Conservation (phyloP, 1,140 invertebrate genomes). For the Pogonomyrmex californicus region DNA sequence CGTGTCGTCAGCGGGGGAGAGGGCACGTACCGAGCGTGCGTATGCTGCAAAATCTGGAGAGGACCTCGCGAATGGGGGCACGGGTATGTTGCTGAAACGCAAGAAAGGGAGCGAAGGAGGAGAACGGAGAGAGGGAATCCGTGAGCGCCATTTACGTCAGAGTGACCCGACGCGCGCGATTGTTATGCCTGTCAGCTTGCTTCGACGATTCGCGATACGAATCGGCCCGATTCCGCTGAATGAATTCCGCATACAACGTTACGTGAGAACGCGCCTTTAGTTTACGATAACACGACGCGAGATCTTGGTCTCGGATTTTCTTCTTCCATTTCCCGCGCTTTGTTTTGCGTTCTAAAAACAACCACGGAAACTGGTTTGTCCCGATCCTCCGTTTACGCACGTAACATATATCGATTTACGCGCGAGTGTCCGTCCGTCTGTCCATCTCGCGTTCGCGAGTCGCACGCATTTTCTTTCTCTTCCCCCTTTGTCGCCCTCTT, state of each 20-base stretch:
- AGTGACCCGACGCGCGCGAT: background rate
- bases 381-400: slow-evolving; percentile 69
- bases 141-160: background rate
- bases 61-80: slow-evolving; percentile 70
- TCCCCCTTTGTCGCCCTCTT: slow-evolving; percentile 9
- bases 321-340: background rate
- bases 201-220: background rate
- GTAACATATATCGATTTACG: slow-evolving; percentile 80
- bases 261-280: background rate
- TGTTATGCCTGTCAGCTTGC: background rate
- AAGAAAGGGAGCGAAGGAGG: background rate
- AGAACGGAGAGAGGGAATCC: background rate
- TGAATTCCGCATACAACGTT: background rate
- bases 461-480: slow-evolving; percentile 40
- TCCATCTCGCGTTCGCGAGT: slow-evolving; percentile 42
- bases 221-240: background rate
- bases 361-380: slow-evolving; percentile 34
- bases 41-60: slow-evolving; percentile 62
- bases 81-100: slow-evolving; percentile 63
- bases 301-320: background rate
- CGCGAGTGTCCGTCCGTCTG: slow-evolving; percentile 55
- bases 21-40: slow-evolving; percentile 3
- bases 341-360: background rate
- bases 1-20: background rate
- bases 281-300: slow-evolving; percentile 15